These are phyloP conservation scores for Momotus momota DNA, from an alignment of 2,797 vertebrate species.

Conservation along the genomic window DNA sequence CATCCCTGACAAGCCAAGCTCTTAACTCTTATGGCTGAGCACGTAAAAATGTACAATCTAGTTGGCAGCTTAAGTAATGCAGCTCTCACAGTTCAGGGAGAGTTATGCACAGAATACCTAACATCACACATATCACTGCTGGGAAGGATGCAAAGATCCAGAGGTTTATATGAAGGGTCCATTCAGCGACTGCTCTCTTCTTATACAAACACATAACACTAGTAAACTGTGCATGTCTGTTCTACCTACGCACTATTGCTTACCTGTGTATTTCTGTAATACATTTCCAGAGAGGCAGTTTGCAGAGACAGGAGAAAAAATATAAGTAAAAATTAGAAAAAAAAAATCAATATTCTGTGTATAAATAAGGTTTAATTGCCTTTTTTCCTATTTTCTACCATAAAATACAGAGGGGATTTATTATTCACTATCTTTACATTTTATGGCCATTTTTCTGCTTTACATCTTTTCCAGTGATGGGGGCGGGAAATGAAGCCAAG, in stretches of 20 bases:
- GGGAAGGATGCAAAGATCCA: not conserved
- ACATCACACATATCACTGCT: not conserved
- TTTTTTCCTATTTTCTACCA: not conserved
- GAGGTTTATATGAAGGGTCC: not conserved
- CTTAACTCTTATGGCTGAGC: not conserved
- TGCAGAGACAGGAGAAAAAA: not conserved
- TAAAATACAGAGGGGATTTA: not conserved
- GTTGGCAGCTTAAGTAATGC: not conserved
- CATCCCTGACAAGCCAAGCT: not conserved
- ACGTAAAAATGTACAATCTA: not conserved
- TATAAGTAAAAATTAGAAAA: not conserved
- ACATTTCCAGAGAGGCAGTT: accelerated
- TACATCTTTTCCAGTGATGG: not conserved
- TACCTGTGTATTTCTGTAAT: not conserved
- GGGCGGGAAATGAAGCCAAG: not conserved
- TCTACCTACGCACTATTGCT: not conserved
- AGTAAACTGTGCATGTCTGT: not conserved
- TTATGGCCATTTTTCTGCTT: not conserved
- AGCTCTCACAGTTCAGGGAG: not conserved
- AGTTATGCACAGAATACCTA: not conserved
- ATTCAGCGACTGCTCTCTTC: not conserved
- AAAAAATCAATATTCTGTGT: not conserved
- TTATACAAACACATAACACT: not conserved
- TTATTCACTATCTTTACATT: not conserved
- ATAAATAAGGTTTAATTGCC: not conserved